These are phyloP conservation scores for Elysia chlorotica DNA, from an alignment of 1,140 invertebrate genomes.

Conservation along the genomic window DNA sequence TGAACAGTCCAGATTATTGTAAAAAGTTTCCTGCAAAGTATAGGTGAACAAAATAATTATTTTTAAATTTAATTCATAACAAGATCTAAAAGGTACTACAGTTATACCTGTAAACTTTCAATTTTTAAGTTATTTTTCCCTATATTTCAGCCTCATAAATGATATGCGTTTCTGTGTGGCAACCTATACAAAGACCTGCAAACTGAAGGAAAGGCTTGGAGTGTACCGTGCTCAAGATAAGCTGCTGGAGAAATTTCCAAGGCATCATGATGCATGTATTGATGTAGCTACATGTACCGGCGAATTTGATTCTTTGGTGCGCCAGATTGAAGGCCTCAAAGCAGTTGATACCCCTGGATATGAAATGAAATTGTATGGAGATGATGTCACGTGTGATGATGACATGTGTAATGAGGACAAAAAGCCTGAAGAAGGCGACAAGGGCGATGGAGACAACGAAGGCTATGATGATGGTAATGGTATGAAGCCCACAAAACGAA, in stretches of 20 bases:
- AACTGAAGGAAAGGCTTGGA: background rate
- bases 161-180: background rate
- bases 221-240: background rate
- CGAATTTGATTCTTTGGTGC: constrained; percentile 1
- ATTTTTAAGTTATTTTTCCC: no score
- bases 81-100: no score
- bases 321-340: background rate
- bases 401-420: no score
- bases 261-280: background rate
- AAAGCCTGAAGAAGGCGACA: no score
- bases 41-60: no score
- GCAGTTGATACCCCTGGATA: background rate
- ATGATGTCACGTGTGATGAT: background rate
- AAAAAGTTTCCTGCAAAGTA: no score
- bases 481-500: background rate
- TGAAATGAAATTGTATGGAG: background rate
- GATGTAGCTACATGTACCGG: background rate
- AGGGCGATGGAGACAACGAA: no score
- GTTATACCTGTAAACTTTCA: no score
- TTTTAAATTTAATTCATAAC: no score
- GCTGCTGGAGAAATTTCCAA: background rate
- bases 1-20: no score
- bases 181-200: background rate
- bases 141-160: constrained; percentile 10
- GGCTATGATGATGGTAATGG: background rate